These are phyloP conservation scores for Contarinia nasturtii DNA, from an alignment of 1,140 invertebrate species.

Conservation along the genomic window DNA sequence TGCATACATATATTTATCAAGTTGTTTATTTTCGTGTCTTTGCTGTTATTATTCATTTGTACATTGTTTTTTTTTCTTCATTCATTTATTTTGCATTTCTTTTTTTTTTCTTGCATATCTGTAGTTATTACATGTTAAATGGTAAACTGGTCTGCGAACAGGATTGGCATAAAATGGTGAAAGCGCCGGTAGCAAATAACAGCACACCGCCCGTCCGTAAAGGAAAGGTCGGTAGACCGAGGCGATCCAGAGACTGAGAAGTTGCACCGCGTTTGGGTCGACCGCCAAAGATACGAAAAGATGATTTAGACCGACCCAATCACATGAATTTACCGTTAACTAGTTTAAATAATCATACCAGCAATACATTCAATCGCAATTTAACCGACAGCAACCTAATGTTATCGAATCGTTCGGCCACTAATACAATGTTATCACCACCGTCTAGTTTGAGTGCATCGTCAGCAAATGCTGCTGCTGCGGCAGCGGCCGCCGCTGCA, in stretches of 20 bases:
- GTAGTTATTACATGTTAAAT: conserved; percentile 63
- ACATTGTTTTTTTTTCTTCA: neutral
- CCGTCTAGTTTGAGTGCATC: neutral
- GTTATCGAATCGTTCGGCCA: neutral
- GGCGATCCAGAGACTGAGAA: conserved; percentile 22
- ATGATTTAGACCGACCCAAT: neutral
- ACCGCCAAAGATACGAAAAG: conserved; percentile 2
- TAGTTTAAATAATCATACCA: too few species aligned
- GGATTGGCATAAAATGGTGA: conserved; percentile 81
- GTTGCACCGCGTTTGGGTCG: conserved; percentile 3
- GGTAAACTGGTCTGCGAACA: conserved; percentile 76
- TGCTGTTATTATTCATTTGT: neutral
- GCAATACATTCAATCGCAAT: neutral
- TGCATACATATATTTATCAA: too few species aligned
- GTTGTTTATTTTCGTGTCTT: neutral
- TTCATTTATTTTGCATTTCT: neutral
- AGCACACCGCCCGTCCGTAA: conserved; percentile 51
- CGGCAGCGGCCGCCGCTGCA: neutral
- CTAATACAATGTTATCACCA: neutral
- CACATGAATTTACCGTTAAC: neutral
- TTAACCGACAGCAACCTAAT: neutral
- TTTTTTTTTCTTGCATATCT: conserved; percentile 1
- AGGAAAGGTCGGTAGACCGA: conserved; percentile 37
- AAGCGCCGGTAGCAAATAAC: conserved; percentile 38
- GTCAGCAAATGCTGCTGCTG: neutral